A percentile compares a stretch with the other conserved stretches of the same genome.
These are phyloP conservation scores for Lucilia sericata DNA, from an alignment of 1,140 invertebrate genomes.

Conservation along the genomic window DNA sequence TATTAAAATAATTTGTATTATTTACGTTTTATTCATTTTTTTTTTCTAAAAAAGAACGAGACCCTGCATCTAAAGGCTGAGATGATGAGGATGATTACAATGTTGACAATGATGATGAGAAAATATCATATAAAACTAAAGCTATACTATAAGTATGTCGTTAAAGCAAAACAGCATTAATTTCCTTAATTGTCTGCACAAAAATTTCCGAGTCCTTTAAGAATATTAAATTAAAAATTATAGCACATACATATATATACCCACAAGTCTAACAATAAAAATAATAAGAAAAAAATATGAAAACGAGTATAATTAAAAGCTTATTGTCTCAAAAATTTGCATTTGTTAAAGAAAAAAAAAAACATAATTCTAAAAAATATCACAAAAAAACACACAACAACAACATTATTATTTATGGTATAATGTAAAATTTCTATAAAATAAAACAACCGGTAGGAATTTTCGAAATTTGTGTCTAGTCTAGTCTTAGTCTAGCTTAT, in stretches of 20 bases:
- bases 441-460: too few species aligned
- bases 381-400: not conserved
- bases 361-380: not conserved
- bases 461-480: too few species aligned
- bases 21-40: not conserved
- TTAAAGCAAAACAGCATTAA: not conserved
- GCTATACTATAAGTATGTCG: not conserved
- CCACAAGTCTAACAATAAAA: not conserved
- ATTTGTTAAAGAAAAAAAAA: not conserved
- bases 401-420: not conserved
- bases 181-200: slow-evolving; percentile 16
- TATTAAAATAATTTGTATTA: not conserved
- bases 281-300: not conserved
- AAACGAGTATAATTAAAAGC: slow-evolving; percentile 24
- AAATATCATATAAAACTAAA: not conserved
- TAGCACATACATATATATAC: not conserved
- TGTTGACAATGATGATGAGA: not conserved
- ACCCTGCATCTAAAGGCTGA: not conserved
- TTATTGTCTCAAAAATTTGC: slow-evolving; percentile 22
- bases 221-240: slow-evolving; percentile 21
- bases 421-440: not conserved
- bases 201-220: not conserved
- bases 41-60: not conserved
- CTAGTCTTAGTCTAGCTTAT: too few species aligned
- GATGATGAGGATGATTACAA: too few species aligned